Evolutionary conservation across 2,888 invertebrate genomes (phyloP).

Genomic region (Apamea crenata): DNA sequence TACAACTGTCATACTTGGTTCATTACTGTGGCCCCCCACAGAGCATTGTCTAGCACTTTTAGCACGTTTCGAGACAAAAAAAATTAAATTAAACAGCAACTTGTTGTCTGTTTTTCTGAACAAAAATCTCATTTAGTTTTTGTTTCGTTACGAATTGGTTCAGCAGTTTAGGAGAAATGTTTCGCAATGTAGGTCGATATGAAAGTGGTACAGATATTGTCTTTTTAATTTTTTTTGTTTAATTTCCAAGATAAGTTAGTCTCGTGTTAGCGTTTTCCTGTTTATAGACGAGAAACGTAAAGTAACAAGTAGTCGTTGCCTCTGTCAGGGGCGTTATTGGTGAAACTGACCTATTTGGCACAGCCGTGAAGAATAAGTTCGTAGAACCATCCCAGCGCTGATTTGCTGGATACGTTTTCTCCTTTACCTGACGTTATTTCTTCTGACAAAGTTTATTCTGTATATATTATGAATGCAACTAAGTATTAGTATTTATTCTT

Average conservation of each 20-base stretch:
- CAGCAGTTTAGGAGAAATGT: constrained; percentile 46
- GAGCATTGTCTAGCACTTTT: neutral
- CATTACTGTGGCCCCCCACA: neutral
- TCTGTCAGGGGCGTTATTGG: no score
- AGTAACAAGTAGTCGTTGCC: no score
- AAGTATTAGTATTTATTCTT: no score
- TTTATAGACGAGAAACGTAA: neutral
- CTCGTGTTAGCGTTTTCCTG: neutral
- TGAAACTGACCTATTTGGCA: no score
- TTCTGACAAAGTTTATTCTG: no score
- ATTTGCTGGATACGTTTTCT: no score
- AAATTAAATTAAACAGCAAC: constrained; percentile 31
- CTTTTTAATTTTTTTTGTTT: neutral
- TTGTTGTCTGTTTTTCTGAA: constrained; percentile 34
- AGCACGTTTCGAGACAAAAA: constrained; percentile 42
- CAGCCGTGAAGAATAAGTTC: no score
- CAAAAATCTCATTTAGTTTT: constrained; percentile 48
- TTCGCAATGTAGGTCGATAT: constrained; percentile 50
- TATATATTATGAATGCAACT: no score
- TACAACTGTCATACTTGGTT: neutral
- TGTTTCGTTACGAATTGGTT: constrained; percentile 39
- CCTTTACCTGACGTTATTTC: no score
- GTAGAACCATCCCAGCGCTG: no score
- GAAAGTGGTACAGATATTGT: constrained; percentile 25
- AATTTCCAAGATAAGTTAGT: neutral